Evolutionary conservation across 2,113 vertebrate species (phyloP), one percentile per base, ranked within the genome.

Genomic region (Strix uralensis): DNA sequence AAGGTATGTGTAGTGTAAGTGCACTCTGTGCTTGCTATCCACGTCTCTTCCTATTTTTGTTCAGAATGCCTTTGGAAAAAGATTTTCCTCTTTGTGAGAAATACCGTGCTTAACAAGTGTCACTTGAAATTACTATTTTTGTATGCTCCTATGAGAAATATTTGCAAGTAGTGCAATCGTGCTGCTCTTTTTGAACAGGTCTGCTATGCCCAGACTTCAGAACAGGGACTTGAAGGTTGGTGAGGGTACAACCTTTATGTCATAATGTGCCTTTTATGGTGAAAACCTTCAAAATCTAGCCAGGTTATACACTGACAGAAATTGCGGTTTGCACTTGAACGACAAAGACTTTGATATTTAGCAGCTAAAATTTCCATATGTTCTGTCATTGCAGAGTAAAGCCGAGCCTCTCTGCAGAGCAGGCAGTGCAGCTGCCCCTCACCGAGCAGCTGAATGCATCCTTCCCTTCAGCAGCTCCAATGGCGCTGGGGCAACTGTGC

Each of bases 121-220:
- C 90, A 85, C 92, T 93, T 91, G 84, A 91, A 96, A 96, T 96
- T 77, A 96, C 94, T 92, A 94, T 94, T 97, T 97, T 94, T 85
- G 13, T 82, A 8, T 82, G 89, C 70, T 92, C 62, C 67, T 81
- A 1, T 88, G 82, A 93, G 92, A 95, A 95, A 95, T 94, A 79
- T 92, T 87, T 94, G 88, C 86, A 92, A 92, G 77, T 23, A 54
- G 66, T n/a, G 57, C 81, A 49, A 5, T 88, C 29, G 1, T 80
- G 74, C 93, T 86, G 78, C 78, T 93, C 85, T 80, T 80, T 92
- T 85, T 91, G 90, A 94, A 54, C 57, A n/a, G 84, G 36, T 94
- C 84, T 95, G 81, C 73, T 90, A 7, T 87, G 78, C 77, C 87
- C 84, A 46, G 73, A 71, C 81, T 94, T 95, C 91, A 96, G 93